These are phyloP conservation scores for Myodes glareolus DNA, from an alignment of 2,113 vertebrate species.

Conservation along the genomic window DNA sequence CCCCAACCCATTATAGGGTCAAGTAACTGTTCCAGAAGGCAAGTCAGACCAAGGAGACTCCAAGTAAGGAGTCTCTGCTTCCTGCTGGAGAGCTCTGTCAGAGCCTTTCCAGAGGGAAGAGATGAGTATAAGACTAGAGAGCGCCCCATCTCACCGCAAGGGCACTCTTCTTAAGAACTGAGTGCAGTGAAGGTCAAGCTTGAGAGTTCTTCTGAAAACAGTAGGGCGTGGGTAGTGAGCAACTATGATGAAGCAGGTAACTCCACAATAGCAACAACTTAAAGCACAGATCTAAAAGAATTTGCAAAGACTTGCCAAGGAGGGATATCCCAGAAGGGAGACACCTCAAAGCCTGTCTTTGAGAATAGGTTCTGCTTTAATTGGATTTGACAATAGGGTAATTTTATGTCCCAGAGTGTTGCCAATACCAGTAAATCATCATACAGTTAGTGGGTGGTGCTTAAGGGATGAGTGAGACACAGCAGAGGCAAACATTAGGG, in stretches of 20 bases:
- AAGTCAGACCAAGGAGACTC: background rate
- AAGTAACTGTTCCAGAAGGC: background rate
- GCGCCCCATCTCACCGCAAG: background rate
- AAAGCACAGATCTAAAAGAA: background rate
- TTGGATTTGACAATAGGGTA: background rate
- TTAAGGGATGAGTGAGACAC: background rate
- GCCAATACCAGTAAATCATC: background rate
- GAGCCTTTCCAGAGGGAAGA: background rate
- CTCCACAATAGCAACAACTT: background rate
- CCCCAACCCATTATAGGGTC: background rate
- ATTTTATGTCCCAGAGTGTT: background rate
- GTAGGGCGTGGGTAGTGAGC: background rate
- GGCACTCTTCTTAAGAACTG: slow-evolving; percentile 9
- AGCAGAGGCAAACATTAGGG: background rate
- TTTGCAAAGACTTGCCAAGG: background rate
- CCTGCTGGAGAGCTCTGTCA: background rate
- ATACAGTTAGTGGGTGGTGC: background rate
- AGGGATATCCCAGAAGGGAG: background rate
- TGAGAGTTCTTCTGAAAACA: background rate
- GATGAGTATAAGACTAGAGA: background rate
- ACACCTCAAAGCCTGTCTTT: background rate
- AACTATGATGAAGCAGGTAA: background rate
- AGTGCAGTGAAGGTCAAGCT: background rate
- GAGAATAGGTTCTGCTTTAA: background rate
- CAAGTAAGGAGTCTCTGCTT: background rate